Evolutionary conservation across 92 coral and sea anemone species (phyloP).

Genomic region (Umimayanthus chanpuru): DNA sequence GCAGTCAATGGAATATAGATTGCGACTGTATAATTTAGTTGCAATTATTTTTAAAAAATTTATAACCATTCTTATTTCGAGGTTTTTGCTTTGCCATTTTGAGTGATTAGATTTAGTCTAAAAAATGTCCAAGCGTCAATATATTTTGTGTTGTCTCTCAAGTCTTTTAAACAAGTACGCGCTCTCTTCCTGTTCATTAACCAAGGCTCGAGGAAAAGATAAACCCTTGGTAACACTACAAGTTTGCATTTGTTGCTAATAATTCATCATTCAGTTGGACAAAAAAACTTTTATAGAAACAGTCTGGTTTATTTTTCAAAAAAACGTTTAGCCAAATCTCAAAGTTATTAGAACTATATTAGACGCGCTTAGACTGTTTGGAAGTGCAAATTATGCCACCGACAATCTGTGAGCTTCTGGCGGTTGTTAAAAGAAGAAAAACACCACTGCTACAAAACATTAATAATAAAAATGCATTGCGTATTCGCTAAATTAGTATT

Average conservation of each 20-base stretch:
- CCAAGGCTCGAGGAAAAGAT: neutral
- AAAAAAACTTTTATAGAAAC: neutral
- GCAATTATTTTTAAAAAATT: neutral
- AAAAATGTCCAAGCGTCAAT: neutral
- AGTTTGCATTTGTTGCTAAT: neutral
- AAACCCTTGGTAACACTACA: neutral
- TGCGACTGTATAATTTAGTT: neutral
- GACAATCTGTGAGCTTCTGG: no score
- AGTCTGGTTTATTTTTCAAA: no score
- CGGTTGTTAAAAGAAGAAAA: no score
- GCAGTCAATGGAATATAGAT: neutral
- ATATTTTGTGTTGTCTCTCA: neutral
- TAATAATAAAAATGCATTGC: no score
- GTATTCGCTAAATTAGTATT: no score
- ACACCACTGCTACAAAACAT: no score
- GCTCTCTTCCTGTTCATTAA: neutral
- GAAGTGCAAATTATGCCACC: no score
- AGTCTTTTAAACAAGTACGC: neutral
- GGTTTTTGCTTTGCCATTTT: neutral
- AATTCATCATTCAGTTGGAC: neutral
- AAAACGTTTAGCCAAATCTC: no score
- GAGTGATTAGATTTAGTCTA: neutral
- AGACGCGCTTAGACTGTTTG: no score
- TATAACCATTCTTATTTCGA: neutral
- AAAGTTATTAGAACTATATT: no score